Conservation (phyloP, 1,140 invertebrate genomes). For the Dreissena rostriformis region DNA sequence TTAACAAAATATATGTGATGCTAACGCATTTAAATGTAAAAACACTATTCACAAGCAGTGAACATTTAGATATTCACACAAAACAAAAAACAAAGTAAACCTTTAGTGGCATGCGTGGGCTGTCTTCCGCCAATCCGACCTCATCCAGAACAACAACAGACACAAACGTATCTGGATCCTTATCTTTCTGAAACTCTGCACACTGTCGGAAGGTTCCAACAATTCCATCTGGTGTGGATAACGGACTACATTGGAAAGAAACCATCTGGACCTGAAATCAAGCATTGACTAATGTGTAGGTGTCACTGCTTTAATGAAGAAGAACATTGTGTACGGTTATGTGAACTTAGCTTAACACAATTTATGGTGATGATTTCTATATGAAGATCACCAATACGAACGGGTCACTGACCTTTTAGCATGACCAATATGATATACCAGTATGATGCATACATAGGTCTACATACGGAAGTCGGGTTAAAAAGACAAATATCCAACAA, state of each 20-base stretch:
- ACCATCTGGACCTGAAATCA: conserved; percentile 73
- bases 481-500: neutral
- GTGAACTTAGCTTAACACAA: neutral
- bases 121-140: conserved; percentile 78
- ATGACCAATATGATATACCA: neutral
- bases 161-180: conserved; percentile 71
- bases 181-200: conserved; percentile 73
- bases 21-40: neutral
- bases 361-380: neutral
- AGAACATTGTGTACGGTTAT: neutral
- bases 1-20: neutral
- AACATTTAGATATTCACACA: neutral
- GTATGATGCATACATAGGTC: too few relatives aligned
- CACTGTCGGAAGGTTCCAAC: conserved; percentile 74
- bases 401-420: neutral
- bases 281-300: neutral
- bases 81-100: conserved; percentile 53
- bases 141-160: conserved; percentile 78
- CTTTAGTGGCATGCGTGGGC: conserved; percentile 77
- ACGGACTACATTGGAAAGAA: conserved; percentile 78
- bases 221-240: conserved; percentile 77
- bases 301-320: neutral
- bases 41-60: neutral
- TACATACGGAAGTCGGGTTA: neutral
- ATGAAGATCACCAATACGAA: neutral